Conservation (phyloP, 2,888 invertebrate species). For the Gortyna flavago region DNA sequence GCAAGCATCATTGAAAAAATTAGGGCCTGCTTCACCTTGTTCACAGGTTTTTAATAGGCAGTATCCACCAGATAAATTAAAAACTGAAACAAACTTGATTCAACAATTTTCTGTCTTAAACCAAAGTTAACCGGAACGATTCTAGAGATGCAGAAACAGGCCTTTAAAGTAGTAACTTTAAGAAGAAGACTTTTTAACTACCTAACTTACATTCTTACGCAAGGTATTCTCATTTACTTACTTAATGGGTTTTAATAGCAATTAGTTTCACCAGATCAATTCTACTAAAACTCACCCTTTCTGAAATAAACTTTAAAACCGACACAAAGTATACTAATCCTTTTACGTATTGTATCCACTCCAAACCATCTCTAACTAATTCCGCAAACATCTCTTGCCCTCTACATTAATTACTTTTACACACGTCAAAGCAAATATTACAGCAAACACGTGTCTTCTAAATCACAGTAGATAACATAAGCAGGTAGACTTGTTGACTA, state of each 20-base stretch:
- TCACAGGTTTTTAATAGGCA: background rate
- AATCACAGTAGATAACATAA: background rate
- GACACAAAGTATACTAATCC: background rate
- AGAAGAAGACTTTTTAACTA: background rate
- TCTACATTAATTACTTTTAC: background rate
- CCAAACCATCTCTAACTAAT: background rate
- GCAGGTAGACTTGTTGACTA: conserved; percentile 17
- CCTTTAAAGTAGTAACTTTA: background rate
- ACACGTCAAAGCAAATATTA: background rate
- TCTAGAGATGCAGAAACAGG: background rate
- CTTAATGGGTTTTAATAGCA: background rate
- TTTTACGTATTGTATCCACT: background rate
- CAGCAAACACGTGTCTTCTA: background rate
- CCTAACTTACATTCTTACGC: background rate
- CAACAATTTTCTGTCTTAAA: background rate
- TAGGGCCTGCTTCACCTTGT: background rate
- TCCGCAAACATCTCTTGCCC: background rate
- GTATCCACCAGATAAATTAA: background rate
- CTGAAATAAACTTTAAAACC: background rate
- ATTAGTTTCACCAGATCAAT: background rate
- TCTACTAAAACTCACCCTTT: background rate
- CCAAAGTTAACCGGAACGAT: background rate
- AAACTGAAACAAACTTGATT: background rate
- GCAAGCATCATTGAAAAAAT: background rate
- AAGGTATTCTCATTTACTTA: background rate